A percentile compares a stretch with the other conserved stretches of the same genome.
These are phyloP conservation scores for Ammodytes dubius DNA, from an alignment of 2,113 vertebrate genomes.

Conservation along the genomic window DNA sequence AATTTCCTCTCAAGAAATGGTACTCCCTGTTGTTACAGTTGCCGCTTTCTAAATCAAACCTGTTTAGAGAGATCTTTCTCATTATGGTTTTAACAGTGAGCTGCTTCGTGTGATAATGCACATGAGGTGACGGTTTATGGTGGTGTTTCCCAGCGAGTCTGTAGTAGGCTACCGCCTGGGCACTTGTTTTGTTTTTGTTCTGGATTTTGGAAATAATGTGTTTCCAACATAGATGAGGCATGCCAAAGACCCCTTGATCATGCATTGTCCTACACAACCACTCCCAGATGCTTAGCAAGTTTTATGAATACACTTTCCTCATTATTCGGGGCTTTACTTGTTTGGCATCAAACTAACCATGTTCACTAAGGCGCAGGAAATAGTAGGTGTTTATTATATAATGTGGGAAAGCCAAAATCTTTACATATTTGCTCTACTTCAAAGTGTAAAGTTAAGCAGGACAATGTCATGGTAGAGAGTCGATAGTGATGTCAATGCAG, in stretches of 20 bases:
- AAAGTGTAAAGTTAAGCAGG: conserved; percentile 43
- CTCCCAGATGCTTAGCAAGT: conserved; percentile 88
- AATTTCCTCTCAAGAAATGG: conserved; percentile 60
- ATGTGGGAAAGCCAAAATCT: conserved; percentile 78
- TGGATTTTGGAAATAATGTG: conserved; percentile 89
- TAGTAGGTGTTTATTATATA: conserved; percentile 66
- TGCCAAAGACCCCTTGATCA: conserved; percentile 92
- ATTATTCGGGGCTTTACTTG: conserved; percentile 81
- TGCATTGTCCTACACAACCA: conserved; percentile 88
- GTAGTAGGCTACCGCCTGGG: conserved; percentile 52
- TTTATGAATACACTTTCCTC: conserved; percentile 82
- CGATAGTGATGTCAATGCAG: conserved; percentile 27
- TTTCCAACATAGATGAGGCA: conserved; percentile 90
- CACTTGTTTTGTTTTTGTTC: conserved; percentile 81
- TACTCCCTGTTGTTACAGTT: conserved; percentile 48
- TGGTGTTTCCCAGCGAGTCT: conserved; percentile 82
- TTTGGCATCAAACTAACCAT: conserved; percentile 66
- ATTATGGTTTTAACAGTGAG: conserved; percentile 61
- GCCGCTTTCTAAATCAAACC: conserved; percentile 67
- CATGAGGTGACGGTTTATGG: conserved; percentile 76
- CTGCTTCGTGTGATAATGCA: conserved; percentile 53
- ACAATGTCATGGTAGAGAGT: conserved; percentile 48
- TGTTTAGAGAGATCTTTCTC: conserved; percentile 68
- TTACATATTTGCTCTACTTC: conserved; percentile 56
- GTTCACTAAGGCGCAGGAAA: conserved; percentile 70